Percentiles rank a stretch among this genome's conserved stretches.
Evolutionary conservation across 2,888 invertebrate genomes (phyloP).

Genomic region (Colletes collaris): DNA sequence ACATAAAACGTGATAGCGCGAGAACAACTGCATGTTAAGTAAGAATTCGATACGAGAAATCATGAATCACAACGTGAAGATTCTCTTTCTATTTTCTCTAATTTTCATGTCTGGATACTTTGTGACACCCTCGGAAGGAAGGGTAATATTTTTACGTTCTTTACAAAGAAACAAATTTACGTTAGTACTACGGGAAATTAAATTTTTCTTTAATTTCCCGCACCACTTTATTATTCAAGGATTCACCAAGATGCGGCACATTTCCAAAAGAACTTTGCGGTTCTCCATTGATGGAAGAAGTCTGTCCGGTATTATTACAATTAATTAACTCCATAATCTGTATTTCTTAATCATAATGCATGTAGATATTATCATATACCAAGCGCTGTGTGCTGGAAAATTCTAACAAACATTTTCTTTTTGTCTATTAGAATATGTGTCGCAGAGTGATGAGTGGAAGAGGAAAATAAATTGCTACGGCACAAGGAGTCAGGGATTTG

Average conservation of each 20-base stretch:
- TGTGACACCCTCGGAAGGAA: not conserved
- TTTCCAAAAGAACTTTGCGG: slow-evolving; percentile 1
- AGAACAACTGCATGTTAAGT: not conserved
- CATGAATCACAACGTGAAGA: not conserved
- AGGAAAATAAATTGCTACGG: not conserved
- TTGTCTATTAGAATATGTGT: slow-evolving; percentile 1
- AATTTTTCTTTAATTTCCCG: not conserved
- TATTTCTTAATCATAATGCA: too few relatives aligned
- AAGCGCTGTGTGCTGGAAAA: not conserved
- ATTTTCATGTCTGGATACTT: not conserved
- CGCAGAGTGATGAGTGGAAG: not conserved
- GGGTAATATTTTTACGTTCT: not conserved
- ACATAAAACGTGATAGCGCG: not conserved
- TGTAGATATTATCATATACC: not conserved
- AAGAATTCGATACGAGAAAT: not conserved
- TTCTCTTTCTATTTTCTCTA: not conserved
- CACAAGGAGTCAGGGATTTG: too few relatives aligned
- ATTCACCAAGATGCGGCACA: slow-evolving; percentile 6
- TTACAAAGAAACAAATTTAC: too few relatives aligned
- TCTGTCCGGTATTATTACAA: slow-evolving; percentile 5
- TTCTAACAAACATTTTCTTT: not conserved
- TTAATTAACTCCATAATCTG: not conserved
- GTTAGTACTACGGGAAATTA: too few relatives aligned
- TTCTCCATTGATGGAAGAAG: slow-evolving; percentile 7
- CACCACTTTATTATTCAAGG: not conserved